Base-by-base conservation (phyloP, 35 echinoderm and acorn worm species). In the Ophiothrix spiculata region DNA sequence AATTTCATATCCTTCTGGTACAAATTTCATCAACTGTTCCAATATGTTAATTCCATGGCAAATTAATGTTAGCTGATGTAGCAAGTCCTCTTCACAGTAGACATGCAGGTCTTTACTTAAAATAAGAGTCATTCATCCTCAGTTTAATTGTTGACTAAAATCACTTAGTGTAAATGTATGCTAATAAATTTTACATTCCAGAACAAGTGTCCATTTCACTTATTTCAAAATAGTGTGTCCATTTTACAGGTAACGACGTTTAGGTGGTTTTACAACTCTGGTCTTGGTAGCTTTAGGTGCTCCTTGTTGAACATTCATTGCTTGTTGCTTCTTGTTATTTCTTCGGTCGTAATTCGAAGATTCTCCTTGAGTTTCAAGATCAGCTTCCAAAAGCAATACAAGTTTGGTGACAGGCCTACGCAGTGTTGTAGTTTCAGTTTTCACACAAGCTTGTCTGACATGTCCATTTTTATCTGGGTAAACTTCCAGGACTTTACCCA, bases 401-500 rank as follows among this genome's bases (percentile, higher is more conserved):
- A 69, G 60, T n/a, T 69, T 69, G 25, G 8, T 69, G 32, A 85
- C 83, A 4, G 83, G 83, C 31, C 83, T 85, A 64, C n/a, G 46
- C 21, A 85, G 56, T 40, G 39, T 75, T 28, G 83, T 39, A 23
- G 56, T 39, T 56, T 39, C 32, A 23, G 74, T 87, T 77, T 87
- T 79, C 38, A 87, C 34, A 39, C 12, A 13, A 21, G 76, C 76
- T 16, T 40, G 35, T 21, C 76, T 21, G 21, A 77, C 76, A 23
- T 42, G 39, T 21, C 54, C 39, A 32, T 32, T 40, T 31, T 40
- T 60, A 31, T 76, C 83, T 36, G 85, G 74, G 36, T 79, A 87
- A 10, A 56, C 75, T 49, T 87, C 41, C 40, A 74, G 37, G 15
- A 87, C 39, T 79, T 29, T 87, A 15, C 75, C 85, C n/a, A 87